Base-by-base conservation (phyloP, 2,797 vertebrate genomes). In the Balearica regulorum region DNA sequence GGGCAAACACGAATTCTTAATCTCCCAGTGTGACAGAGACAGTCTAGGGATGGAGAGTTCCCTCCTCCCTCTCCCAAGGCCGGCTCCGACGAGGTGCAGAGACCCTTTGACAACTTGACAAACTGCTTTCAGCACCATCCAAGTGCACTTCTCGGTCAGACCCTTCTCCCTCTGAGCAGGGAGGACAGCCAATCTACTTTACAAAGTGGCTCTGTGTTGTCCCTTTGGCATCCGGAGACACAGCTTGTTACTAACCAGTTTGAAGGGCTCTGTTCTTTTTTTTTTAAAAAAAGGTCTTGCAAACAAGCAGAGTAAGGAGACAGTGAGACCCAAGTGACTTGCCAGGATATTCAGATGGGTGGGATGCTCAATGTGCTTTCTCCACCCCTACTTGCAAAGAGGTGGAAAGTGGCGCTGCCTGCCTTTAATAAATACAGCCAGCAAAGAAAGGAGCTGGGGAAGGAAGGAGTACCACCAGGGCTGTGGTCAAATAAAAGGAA, bases 161-260 rank as follows among this genome's bases (percentile, higher is more conserved):
- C 11, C 70, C 39, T 73, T 82, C 58, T 87, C 33, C 25, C 22
- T 71, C 26, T 6, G 28, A 68, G 49, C 0, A 1, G 35, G 69
- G 79, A 89, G 31, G 25, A 35, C 37, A 62, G 93, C 75, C 89
- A 93, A 55, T 19, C 62, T 22, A 6, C 35, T n/a, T 89, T 64
- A 95, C 82, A 96, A 83, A 97, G 87, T 26, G 13, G 18, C 55
- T 90, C 85, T 83, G 53, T 96, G 92, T 76, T 83, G 55, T 93
- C 76, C 46, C 60, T 80, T 65, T 93, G 96, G 87, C 94, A 83
- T 26, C 66, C 5, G 3, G 55, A 78, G 41, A 46, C 57, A 60
- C 49, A 48, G 60, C 22, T 48, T 46, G 8, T 54, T 81, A 20
- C 28, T 29, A 43, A 54, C 18, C 57, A 43, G 22, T 29, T 16